Base-by-base conservation (phyloP, 2,113 vertebrate genomes). In the Anoura caudifer region DNA sequence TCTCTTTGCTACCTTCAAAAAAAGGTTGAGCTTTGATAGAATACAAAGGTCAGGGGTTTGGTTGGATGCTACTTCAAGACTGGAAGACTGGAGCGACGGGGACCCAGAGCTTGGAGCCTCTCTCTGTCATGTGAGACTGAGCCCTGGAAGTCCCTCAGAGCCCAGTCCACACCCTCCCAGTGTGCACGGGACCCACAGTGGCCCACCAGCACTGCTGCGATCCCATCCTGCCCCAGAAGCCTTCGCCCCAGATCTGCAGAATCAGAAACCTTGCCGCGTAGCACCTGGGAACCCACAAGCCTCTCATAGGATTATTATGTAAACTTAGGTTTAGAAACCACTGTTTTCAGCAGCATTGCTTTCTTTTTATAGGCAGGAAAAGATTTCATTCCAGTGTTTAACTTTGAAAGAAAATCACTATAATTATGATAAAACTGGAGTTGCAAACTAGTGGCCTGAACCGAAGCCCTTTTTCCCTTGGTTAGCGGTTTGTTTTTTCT, bases 341-440 rank as follows among this genome's bases (percentile, higher is more conserved):
- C 26, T 84, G 50, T 45, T 70, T 54, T 41, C n/a, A 84, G 59
- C 6, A 33, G n/a, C 63, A 33, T 38, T 63, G 54, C 73, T 73
- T 75, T 43, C 89, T 47, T 91, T 92, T 69, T 72, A 84, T 65
- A 89, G 77, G 13, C 28, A 73, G 54, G 20, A 65, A 83, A 73
- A 33, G 79, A 73, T 17, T 80, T 65, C 65, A 65, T 80, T 41
- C 47, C 73, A 80, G 28, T 43, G 15, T 89, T 84, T 77, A 50
- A 22, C 36, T 70, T 67, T 50, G 43, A 87, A 83, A 69, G 69
- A 91, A 91, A 87, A 96, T 96, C 22, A 82, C 69, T 83, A 10
- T 91, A 91, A 88, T 94, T 92, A 59, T 41, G 70, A 79, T 56
- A 88, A 84, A 54, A 15, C 20, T 65, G 45, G 36, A 54, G 3